Evolutionary conservation across 2,888 invertebrate genomes (phyloP).

Genomic region (Lottia scabra): DNA sequence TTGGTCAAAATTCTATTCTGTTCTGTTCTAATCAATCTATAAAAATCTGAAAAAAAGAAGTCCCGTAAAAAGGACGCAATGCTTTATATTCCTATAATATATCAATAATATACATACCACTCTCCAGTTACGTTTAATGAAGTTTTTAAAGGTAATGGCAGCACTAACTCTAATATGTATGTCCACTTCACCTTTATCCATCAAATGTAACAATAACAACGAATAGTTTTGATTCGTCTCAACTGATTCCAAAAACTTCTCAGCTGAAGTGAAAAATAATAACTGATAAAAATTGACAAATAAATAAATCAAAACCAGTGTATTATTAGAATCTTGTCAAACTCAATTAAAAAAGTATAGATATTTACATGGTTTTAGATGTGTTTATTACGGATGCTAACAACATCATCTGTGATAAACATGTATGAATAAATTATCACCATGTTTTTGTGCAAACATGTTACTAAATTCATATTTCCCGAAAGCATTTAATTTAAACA

Average conservation of each 20-base stretch:
- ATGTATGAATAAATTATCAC: too few species aligned
- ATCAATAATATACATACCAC: constrained; percentile 51
- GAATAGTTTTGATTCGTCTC: constrained; percentile 93
- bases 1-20: too few species aligned
- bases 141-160: constrained; percentile 96
- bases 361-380: too few species aligned
- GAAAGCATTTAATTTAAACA: too few species aligned
- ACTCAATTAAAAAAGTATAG: too few species aligned
- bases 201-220: constrained; percentile 84
- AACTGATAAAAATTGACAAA: neutral
- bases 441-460: too few species aligned
- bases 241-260: constrained; percentile 89
- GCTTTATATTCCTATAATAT: too few species aligned
- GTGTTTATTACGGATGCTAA: too few species aligned
- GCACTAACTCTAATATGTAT: constrained; percentile 88
- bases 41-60: neutral
- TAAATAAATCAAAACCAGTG: neutral
- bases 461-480: too few species aligned
- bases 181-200: constrained; percentile 81
- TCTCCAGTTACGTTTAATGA: constrained; percentile 93
- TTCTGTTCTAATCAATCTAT: neutral
- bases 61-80: too few species aligned
- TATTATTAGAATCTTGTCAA: too few species aligned
- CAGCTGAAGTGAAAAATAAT: constrained; percentile 76
- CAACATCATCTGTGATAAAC: too few species aligned